Evolutionary conservation across 2,113 vertebrate genomes (phyloP).

Genomic region (Nibea albiflora): DNA sequence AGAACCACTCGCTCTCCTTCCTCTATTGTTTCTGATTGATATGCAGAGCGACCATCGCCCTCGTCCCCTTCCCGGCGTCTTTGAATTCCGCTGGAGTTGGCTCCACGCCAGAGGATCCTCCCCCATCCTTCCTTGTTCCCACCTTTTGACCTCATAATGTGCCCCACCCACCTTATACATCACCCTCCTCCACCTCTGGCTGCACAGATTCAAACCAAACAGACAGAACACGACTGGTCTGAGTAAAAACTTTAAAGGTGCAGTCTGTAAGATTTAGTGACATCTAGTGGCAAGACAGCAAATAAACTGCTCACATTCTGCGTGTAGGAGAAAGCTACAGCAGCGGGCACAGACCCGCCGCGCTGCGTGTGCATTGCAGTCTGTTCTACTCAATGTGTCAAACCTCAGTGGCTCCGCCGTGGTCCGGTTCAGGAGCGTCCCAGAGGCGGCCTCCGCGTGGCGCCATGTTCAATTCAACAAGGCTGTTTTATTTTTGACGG

Average conservation of each 20-base stretch:
- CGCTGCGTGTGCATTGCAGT: too few relatives aligned
- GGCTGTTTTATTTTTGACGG: too few relatives aligned
- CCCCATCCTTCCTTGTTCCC: constrained; percentile 40
- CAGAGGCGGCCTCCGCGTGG: too few relatives aligned
- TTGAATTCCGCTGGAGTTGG: constrained; percentile 78
- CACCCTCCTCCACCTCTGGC: background rate
- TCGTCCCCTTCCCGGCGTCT: constrained; percentile 27
- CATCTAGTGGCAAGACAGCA: too few relatives aligned
- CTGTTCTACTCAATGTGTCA: too few relatives aligned
- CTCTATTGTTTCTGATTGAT: constrained; percentile 77
- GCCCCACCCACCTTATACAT: constrained; percentile 45
- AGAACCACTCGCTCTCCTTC: constrained; percentile 45
- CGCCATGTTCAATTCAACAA: too few relatives aligned
- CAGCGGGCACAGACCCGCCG: too few relatives aligned
- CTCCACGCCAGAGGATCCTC: constrained; percentile 75
- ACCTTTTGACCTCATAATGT: constrained; percentile 47
- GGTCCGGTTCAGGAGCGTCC: too few relatives aligned
- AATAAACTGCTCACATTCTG: too few relatives aligned
- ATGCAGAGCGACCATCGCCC: constrained; percentile 55
- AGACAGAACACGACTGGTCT: background rate
- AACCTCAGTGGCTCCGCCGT: too few relatives aligned
- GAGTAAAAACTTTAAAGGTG: background rate
- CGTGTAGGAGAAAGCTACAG: too few relatives aligned
- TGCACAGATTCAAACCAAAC: background rate
- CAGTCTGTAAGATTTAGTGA: too few relatives aligned